These are phyloP conservation scores for Bradysia coprophila DNA, from an alignment of 1,140 invertebrate species.

Conservation along the genomic window DNA sequence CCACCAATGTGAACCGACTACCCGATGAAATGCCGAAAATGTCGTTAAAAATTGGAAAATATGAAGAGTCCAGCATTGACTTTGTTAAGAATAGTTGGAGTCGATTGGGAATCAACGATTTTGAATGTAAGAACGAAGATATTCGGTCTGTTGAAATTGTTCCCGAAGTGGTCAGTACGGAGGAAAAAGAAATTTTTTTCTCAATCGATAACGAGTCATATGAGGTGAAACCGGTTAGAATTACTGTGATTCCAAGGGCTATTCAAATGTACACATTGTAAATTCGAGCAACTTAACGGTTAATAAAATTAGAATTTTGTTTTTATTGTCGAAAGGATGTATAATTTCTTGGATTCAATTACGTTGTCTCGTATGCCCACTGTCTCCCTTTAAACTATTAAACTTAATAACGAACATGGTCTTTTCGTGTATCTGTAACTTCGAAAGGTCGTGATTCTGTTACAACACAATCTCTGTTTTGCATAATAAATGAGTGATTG, in stretches of 20 bases:
- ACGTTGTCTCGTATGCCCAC: no score
- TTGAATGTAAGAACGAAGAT: slow-evolving; percentile 8
- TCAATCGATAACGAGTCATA: slow-evolving; percentile 72
- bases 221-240: slow-evolving; percentile 56
- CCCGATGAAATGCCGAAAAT: slow-evolving; percentile 23
- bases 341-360: no score
- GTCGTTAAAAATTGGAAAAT: slow-evolving; percentile 29
- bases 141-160: slow-evolving; percentile 43
- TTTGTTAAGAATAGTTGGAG: slow-evolving; percentile 50
- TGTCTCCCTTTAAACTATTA: no score
- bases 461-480: no score
- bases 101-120: slow-evolving; percentile 24
- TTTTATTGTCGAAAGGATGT: no score
- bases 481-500: no score
- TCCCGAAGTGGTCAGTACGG: slow-evolving; percentile 26
- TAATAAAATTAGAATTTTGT: no score
- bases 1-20: slow-evolving; percentile 21
- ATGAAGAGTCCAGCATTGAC: slow-evolving; percentile 33
- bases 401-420: no score
- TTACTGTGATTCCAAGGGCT: slow-evolving; percentile 48
- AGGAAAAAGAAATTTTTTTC: slow-evolving; percentile 33
- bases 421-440: no score
- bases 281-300: no score
- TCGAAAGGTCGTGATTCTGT: no score
- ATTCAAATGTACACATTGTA: slow-evolving; percentile 36